Evolutionary conservation across 2,113 vertebrate genomes (phyloP), one percentile per base, ranked within the genome.

Genomic region (Nycticebus coucang): DNA sequence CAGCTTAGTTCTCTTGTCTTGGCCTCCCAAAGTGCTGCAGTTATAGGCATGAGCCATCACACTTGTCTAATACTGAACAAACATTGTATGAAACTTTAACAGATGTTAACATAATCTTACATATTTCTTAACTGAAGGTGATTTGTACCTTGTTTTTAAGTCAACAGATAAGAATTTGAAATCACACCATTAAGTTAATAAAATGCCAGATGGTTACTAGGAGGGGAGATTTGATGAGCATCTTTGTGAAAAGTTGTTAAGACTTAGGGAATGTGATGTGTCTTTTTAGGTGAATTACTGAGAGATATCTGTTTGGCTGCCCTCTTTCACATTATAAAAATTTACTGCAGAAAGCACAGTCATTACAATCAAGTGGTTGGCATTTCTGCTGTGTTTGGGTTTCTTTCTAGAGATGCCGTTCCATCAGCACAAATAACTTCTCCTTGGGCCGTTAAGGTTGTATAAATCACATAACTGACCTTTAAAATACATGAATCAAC

Each of bases 361-460:
- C 5, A 21, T 79, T 85, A 75, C 74, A 92, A 18, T 74, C 68
- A 78, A 79, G 53, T 77, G 28, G 69, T 35, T 91, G 91, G 41
- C 86, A 89, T 95, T 97, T 96, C 79, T 96, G 85, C 91, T 95
- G 66, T 91, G 91, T 87, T 97, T 93, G 74, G 94, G 68, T 95
- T 93, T 97, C 85, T 90, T 95, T 93, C 55, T 90, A 41, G 72
- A 81, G 7, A 81, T 89, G 55, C 22, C 15, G 71, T 95, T 28
- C n/a, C 19, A 75, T 97, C 57, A 77, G 72, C n/a, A 71, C 62
- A 94, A 53, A 71, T 78, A 77, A 87, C 62, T 79, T 97, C 35
- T 84, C 86, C 74, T 89, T 91, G 88, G 95, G 79, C 55, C 57
- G 85, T 82, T 85, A 95, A 83, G 55, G 26, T 93, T 93, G 19